phyloP scores from a whole-genome alignment of 2,113 vertebrate genomes.

The Pleuronectes platessa region DNA sequence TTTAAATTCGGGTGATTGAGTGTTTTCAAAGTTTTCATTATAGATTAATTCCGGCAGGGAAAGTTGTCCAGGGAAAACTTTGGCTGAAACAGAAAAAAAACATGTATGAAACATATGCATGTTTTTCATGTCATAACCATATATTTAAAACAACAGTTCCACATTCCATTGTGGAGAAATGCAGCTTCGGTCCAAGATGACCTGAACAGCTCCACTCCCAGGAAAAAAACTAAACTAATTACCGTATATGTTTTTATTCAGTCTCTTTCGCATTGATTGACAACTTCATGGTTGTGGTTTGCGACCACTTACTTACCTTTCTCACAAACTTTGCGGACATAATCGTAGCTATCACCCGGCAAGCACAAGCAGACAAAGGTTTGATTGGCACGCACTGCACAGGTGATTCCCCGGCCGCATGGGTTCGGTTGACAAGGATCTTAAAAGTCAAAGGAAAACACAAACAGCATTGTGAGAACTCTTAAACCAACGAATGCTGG shows the following conservation, averaged over 20 bases:
- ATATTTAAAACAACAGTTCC: not conserved
- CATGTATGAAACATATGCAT: not conserved
- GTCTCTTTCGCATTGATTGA: not conserved
- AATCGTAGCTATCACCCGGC: conserved; percentile 41
- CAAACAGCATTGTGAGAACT: not conserved
- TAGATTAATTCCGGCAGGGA: accelerated
- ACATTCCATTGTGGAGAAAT: not conserved
- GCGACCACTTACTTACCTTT: conserved; percentile 33
- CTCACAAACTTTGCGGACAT: accelerated
- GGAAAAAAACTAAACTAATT: not conserved
- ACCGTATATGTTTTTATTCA: no score
- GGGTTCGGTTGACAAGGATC: conserved; percentile 34
- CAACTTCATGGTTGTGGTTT: not conserved
- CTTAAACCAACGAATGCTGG: no score
- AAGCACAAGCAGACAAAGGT: conserved; percentile 60
- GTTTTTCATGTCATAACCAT: not conserved
- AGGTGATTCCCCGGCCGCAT: conserved; percentile 60
- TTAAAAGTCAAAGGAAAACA: conserved; percentile 13
- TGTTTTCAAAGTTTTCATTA: accelerated
- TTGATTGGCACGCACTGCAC: not conserved
- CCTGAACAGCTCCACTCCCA: not conserved
- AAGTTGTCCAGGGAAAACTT: conserved; percentile 65
- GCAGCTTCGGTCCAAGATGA: not conserved
- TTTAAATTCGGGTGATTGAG: not conserved
- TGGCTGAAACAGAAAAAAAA: conserved; percentile 57